These are phyloP conservation scores for Proctacanthus coquilletti DNA, from an alignment of 1,140 invertebrate species.

Conservation along the genomic window DNA sequence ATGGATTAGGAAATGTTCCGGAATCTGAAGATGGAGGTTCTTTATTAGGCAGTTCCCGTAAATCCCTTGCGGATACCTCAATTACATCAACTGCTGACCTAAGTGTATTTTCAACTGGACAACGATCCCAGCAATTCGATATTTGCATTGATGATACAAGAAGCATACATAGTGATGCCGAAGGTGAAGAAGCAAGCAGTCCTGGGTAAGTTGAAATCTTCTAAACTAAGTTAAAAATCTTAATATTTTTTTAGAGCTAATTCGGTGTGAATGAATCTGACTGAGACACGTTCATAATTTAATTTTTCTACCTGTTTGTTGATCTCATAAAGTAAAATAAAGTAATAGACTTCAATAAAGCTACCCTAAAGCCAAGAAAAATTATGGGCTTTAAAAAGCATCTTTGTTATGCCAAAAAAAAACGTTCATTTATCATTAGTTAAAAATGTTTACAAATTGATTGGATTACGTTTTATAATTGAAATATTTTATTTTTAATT, in stretches of 20 bases:
- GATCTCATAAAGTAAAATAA: too few relatives aligned
- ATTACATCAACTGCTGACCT: constrained; percentile 69
- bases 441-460: too few relatives aligned
- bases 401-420: neutral
- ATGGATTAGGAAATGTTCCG: constrained; percentile 1
- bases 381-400: too few relatives aligned
- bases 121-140: constrained; percentile 7
- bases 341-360: too few relatives aligned
- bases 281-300: too few relatives aligned
- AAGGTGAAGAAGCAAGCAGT: constrained; percentile 5
- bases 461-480: too few relatives aligned
- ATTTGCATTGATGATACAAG: constrained; percentile 2
- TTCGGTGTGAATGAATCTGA: too few relatives aligned
- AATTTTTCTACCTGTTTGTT: too few relatives aligned
- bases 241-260: too few relatives aligned
- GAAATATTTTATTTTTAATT: neutral
- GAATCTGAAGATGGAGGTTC: constrained; percentile 8
- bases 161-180: constrained; percentile 5
- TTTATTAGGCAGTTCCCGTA: constrained; percentile 42
- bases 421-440: too few relatives aligned
- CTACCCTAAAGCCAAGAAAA: too few relatives aligned
- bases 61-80: constrained; percentile 65
- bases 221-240: too few relatives aligned
- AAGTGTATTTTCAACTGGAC: constrained; percentile 60
- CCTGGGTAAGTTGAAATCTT: constrained; percentile 5